phyloP scores from a whole-genome alignment of 1,140 invertebrate species.

The Brachionus asplanchnoidis region DNA sequence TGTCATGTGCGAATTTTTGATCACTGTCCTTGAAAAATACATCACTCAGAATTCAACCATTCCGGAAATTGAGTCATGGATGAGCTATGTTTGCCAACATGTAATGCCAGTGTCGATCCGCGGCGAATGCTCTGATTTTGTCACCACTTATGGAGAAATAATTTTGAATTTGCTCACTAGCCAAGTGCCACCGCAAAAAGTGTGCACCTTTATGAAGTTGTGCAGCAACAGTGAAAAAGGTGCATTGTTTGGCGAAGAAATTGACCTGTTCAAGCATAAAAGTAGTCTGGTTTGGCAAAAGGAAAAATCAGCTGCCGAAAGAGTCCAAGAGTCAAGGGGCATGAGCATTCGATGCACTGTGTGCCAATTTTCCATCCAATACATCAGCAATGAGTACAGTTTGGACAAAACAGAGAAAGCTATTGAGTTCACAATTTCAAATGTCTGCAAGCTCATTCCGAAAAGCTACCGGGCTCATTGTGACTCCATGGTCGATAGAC shows the following conservation, averaged over 20 bases:
- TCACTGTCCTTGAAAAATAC: constrained; percentile 15
- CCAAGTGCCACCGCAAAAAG: constrained; percentile 16
- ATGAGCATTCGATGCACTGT: background rate
- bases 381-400: background rate
- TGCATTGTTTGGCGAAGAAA: background rate
- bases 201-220: background rate
- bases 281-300: background rate
- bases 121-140: constrained; percentile 21
- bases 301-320: background rate
- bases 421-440: constrained; percentile 17
- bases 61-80: background rate
- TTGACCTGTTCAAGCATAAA: background rate
- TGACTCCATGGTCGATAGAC: background rate
- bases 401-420: constrained; percentile 11
- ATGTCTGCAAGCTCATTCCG: constrained; percentile 9
- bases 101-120: constrained; percentile 1
- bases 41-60: constrained; percentile 7
- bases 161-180: background rate
- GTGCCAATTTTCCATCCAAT: constrained; percentile 16
- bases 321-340: background rate
- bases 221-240: background rate
- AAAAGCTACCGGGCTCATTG: background rate
- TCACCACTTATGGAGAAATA: background rate
- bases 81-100: constrained; percentile 27
- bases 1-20: constrained; percentile 35